phyloP scores from a whole-genome alignment of 2,888 invertebrate genomes.

The Stenchaetothrips biformis region DNA sequence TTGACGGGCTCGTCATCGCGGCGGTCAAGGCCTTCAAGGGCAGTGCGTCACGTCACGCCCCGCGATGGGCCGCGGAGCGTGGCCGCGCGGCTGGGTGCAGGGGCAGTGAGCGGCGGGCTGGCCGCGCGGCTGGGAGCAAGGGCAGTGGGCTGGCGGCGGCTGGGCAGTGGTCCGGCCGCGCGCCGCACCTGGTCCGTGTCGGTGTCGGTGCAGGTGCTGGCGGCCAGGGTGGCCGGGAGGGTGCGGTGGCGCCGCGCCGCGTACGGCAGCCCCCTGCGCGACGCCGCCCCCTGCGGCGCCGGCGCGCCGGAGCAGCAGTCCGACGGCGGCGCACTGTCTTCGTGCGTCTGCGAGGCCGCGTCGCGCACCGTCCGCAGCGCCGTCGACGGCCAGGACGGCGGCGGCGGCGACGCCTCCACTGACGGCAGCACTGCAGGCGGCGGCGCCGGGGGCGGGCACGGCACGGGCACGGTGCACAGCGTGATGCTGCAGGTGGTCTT shows the following conservation, averaged over 20 bases:
- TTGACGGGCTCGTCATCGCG: not conserved
- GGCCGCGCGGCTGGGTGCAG: not conserved
- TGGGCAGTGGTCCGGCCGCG: slow-evolving; percentile 38
- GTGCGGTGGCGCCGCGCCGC: slow-evolving; percentile 1
- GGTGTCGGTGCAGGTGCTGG: slow-evolving; percentile 40
- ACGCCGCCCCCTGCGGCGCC: not conserved
- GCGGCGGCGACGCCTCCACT: too few relatives aligned
- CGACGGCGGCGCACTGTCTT: slow-evolving; percentile 22
- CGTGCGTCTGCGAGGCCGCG: slow-evolving; percentile 16
- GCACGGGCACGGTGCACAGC: slow-evolving; percentile 52
- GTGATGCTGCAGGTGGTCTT: slow-evolving; percentile 65
- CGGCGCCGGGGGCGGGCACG: slow-evolving; percentile 41
- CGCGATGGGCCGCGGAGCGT: not conserved
- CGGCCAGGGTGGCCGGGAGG: slow-evolving; percentile 36
- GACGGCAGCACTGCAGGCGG: too few relatives aligned
- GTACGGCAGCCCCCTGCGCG: not conserved
- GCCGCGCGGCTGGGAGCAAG: slow-evolving; percentile 39
- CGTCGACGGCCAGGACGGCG: not conserved
- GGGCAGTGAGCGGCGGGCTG: not conserved
- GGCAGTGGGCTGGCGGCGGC: slow-evolving; percentile 38
- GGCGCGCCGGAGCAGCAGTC: slow-evolving; percentile 7
- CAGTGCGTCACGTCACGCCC: not conserved
- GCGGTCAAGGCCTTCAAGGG: not conserved
- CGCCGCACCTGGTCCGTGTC: slow-evolving; percentile 35
- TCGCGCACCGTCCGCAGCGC: not conserved